Conservation (phyloP, 1,140 invertebrate genomes). For the Paracyclopina nana region DNA sequence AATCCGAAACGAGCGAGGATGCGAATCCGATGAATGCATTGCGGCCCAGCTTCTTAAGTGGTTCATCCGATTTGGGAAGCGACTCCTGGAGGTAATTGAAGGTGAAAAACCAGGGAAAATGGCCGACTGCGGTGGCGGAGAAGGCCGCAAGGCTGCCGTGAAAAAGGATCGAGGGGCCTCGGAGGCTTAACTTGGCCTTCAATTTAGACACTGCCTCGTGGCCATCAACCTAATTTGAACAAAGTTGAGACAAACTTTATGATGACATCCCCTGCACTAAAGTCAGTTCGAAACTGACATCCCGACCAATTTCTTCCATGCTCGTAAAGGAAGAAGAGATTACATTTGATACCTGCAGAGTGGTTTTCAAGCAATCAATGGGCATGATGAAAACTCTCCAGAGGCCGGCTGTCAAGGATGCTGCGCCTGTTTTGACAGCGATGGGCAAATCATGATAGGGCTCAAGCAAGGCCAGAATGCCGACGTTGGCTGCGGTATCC, state of each 20-base stretch:
- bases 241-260: too few relatives aligned
- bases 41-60: constrained; percentile 2
- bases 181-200: not conserved
- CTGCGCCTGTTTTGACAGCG: not conserved
- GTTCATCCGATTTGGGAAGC: not conserved
- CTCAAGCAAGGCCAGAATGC: not conserved
- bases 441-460: constrained; percentile 4
- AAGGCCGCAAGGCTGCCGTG: constrained; percentile 3
- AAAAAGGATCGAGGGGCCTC: constrained; percentile 7
- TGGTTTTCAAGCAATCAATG: constrained; percentile 12
- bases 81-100: constrained; percentile 13
- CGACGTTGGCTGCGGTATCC: constrained; percentile 14
- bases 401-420: not conserved
- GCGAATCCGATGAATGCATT: constrained; percentile 12
- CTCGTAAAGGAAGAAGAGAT: too few relatives aligned
- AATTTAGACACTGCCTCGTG: not conserved
- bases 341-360: constrained; percentile 10
- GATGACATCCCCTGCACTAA: too few relatives aligned
- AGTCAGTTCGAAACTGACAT: too few relatives aligned
- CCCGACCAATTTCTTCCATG: too few relatives aligned
- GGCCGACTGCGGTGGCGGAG: constrained; percentile 3
- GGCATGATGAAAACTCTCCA: constrained; percentile 14
- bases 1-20: constrained; percentile 11
- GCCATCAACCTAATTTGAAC: constrained; percentile 15
- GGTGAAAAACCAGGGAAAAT: constrained; percentile 16